Base-by-base conservation (phyloP, 2,113 vertebrate genomes). In the Phaethon lepturus region DNA sequence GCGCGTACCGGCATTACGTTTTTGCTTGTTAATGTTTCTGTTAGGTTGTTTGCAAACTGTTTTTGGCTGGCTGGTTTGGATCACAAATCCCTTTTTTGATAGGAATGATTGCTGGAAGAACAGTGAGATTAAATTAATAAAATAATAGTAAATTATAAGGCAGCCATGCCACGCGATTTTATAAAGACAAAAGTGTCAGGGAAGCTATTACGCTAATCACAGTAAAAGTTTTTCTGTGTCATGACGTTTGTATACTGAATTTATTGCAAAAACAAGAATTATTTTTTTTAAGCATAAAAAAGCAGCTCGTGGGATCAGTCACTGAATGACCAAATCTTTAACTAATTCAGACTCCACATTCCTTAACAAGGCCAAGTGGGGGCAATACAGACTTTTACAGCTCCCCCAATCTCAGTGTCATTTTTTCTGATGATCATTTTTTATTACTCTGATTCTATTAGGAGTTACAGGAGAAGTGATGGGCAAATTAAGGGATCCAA, bases 401-500 rank as follows among this genome's bases (percentile, higher is more conserved):
- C 64, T 92, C 73, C 91, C 55, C 75, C 60, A 7, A 42, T 97
- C 88, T 79, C 23, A 5, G 42, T 78, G 93, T 89, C 96, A 94
- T 10, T 77, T 96, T 86, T 44, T 67, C 75, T 74, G 92, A 91
- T 86, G 97, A 97, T 96, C 96, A 94, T 95, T 96, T 96, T 86
- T 55, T 82, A 55, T 97, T 53, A 95, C 63, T 55, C 94, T 15
- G 47, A 83, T 95, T 95, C 97, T 94, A 96, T 98, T 96, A 95
- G 44, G 91, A 93, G 83, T 71, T 96, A 94, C 97, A 96, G 92
- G 87, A 92, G 69, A 86, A 91, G 95, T 94, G 97, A 97, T 68
- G 92, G 96, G 94, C 92, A 97, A 98, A 98, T 98, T 97, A 97
- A 94, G 97, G 93, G 90, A 96, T 97, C 97, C 97, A 95, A 93